Percentiles rank a stretch among this genome's conserved stretches.
phyloP scores from a whole-genome alignment of 92 coral and sea anemone genomes.

The Diadumene lineata region DNA sequence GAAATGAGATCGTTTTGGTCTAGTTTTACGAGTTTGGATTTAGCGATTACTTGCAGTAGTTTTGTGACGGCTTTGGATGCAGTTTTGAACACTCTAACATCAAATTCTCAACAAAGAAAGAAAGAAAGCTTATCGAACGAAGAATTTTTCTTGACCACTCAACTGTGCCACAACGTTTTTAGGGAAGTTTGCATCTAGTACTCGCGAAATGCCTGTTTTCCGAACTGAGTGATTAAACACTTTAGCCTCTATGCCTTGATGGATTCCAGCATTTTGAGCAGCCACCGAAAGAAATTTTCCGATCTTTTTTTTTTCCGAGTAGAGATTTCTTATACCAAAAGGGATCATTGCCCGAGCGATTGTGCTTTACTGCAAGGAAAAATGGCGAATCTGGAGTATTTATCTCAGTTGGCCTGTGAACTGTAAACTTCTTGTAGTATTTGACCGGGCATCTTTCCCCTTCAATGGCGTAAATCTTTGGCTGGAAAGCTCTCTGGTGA shows the following conservation, averaged over 20 bases:
- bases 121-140: too few species aligned
- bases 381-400: conserved; percentile 47
- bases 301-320: conserved; percentile 53
- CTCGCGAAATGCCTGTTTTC: conserved; percentile 43
- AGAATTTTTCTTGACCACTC: too few species aligned
- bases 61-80: too few species aligned
- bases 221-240: conserved; percentile 44
- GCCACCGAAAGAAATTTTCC: conserved; percentile 50
- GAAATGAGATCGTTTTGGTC: too few species aligned
- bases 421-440: conserved; percentile 46
- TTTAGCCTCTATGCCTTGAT: conserved; percentile 21
- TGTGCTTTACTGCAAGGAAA: conserved; percentile 51
- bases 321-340: conserved; percentile 53
- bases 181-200: conserved; percentile 34
- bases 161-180: conserved; percentile 38
- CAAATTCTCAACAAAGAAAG: too few species aligned
- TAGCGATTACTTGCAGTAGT: too few species aligned
- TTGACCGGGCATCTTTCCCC: conserved; percentile 40
- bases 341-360: conserved; percentile 19
- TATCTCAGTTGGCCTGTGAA: conserved; percentile 57
- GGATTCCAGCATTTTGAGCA: conserved; percentile 30
- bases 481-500: conserved; percentile 35
- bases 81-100: too few species aligned
- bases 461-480: conserved; percentile 21
- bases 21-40: too few species aligned